Evolutionary conservation across 2,797 vertebrate genomes (phyloP), one percentile per base, ranked within the genome.

Genomic region (Rhynchonycteris naso): DNA sequence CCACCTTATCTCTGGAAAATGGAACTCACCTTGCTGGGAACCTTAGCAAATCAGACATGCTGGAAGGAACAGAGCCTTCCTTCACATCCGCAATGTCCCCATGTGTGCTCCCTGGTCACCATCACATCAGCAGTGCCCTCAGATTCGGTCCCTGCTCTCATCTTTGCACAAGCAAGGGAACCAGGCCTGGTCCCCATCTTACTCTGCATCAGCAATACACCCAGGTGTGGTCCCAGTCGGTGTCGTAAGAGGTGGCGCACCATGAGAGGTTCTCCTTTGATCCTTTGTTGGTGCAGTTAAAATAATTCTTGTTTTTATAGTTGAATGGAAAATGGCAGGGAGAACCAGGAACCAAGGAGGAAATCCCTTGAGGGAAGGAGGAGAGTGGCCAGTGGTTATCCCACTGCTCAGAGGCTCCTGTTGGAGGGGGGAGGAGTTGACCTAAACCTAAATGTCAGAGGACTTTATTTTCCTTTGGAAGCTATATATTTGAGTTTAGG

Each of bases 251-350:
- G 21, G 89, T 95, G 0, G 91, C 93, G 16, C 96, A 96, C 95
- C 95, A 94, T 0, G 1, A 1, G 6, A 86, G 52, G 14, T 92
- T 83, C 5, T 85, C 16, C 47, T 84, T 63, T 3, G 93, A 95
- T 35, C 93, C 91, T 88, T 83, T 84, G 28, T 0, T 74, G 3
- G 76, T 97, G 89, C 93, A 96, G 59, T 92, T 93, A 68, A 83
- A 97, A 69, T 95, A 97, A 88, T 90, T 96, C 71, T 94, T 97
- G 85, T 95, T 96, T 76, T 87, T 95, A 18, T 95, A 96, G 65
- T 15, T 92, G 89, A 96, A 97, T 1, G 88, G 93, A 28, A 96
- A 96, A 35, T 88, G 95, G 72, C 93, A 97, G 38, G 96, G 95
- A 43, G n/a, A 83, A 16, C 91, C 81, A 14, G 91, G 52, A 56